Evolutionary conservation across 2,888 invertebrate species (phyloP), one percentile per base, ranked within the genome.

Genomic region (Apocheima hispidaria): DNA sequence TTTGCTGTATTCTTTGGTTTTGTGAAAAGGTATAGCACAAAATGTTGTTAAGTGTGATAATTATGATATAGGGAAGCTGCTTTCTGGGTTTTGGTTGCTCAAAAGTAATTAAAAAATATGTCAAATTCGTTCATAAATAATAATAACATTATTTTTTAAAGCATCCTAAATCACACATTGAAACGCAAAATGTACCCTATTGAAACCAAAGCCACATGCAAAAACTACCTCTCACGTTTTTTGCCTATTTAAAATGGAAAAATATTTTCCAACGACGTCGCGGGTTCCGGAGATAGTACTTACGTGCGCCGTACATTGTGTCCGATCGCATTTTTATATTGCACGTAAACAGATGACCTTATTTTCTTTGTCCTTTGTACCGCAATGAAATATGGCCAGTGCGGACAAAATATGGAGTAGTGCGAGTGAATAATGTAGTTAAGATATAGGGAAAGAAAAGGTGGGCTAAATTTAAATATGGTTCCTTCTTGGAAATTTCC

Each of bases 201-300:
- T n/a, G n/a, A n/a, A 44, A 26, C 9, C 26, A 9, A 14, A 9
- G 23, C 16, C 30, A 23, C 21, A 9, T 1, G 18, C 43, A 6
- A n/a, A 4, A 5, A 2, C 35, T 28, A 36, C 20, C 30, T 14
- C n/a, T 10, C 2, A 20, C 41, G 21, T 21, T 54, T 48, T 60
- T 48, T 80, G 86, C 86, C 85, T 90, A 90, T 90, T 91, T 90
- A 85, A 91, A 90, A 91, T 90, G 88, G 89, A 88, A 89, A 89
- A 90, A 90, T 88, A 87, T 90, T 90, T 89, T 87, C 86, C 86
- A 80, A 79, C 83, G 81, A 79, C 83, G 77, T 71, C 77, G 68
- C 66, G 79, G 80, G 73, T 79, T 77, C 76, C 73, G 61, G 7
- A 70, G 61, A 60, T 65, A 69, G 18, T 35, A 14, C 14, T 30